Conservation (phyloP, 2,888 invertebrate genomes). For the Ganaspis brasiliensis region DNA sequence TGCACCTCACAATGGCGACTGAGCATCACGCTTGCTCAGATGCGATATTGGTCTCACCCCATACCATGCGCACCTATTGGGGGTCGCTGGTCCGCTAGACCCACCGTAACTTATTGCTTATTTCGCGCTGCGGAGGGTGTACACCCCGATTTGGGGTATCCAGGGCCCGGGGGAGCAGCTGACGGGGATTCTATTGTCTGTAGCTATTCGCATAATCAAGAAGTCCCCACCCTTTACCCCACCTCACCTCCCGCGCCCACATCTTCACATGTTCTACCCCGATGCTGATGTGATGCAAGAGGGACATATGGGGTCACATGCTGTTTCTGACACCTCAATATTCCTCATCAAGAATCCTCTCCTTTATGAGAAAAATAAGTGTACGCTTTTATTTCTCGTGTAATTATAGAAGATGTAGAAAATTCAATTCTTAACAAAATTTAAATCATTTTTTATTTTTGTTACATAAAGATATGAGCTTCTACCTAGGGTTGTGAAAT, state of each 20-base stretch:
- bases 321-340: constrained; percentile 35
- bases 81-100: constrained; percentile 65
- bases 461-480: too few relatives aligned
- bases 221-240: constrained; percentile 50
- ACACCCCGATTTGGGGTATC: constrained; percentile 41
- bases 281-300: constrained; percentile 11
- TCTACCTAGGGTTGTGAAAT: too few relatives aligned
- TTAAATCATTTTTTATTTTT: too few relatives aligned
- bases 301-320: constrained; percentile 35
- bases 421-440: too few relatives aligned
- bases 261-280: constrained; percentile 77
- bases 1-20: constrained; percentile 64
- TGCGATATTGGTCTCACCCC: constrained; percentile 44
- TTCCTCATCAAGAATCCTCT: constrained; percentile 19
- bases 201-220: constrained; percentile 77
- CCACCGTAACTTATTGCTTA: constrained; percentile 78
- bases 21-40: constrained; percentile 59
- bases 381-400: background rate
- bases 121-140: constrained; percentile 75
- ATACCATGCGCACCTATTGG: constrained; percentile 53
- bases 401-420: too few relatives aligned
- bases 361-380: constrained; percentile 4
- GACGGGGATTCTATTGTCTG: constrained; percentile 75
- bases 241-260: constrained; percentile 79
- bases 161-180: constrained; percentile 72